Percentiles rank a stretch among this genome's conserved stretches.
phyloP scores from a whole-genome alignment of 2,888 invertebrate genomes.

The Nymphalis urticae region DNA sequence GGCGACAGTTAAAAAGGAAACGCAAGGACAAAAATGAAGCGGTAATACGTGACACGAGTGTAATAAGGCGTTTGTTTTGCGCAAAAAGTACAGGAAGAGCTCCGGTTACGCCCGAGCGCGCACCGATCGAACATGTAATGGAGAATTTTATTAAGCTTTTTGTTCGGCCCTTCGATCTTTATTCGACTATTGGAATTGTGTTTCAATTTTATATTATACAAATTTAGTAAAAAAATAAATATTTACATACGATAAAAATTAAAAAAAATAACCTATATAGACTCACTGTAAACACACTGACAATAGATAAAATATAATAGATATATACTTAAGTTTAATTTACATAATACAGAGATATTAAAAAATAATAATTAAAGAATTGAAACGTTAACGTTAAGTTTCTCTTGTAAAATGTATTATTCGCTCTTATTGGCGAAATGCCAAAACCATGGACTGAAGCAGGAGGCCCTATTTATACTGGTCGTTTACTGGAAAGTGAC shows the following conservation, averaged over 20 bases:
- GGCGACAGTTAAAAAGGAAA: constrained; percentile 11
- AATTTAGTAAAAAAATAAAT: too few species aligned
- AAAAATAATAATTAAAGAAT: constrained; percentile 26
- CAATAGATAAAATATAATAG: too few species aligned
- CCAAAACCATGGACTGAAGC: constrained; percentile 62
- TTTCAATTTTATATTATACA: constrained; percentile 25
- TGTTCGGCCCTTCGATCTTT: constrained; percentile 60
- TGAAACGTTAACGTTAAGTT: constrained; percentile 11
- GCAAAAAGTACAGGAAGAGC: constrained; percentile 64
- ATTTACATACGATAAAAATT: too few species aligned
- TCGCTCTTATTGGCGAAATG: constrained; percentile 57
- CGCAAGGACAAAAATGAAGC: constrained; percentile 30
- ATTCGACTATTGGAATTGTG: constrained; percentile 46
- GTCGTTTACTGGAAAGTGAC: constrained; percentile 31
- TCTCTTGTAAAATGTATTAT: constrained; percentile 26
- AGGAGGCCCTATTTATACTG: constrained; percentile 40
- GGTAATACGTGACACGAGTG: constrained; percentile 34
- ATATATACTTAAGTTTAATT: too few species aligned
- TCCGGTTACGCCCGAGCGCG: constrained; percentile 56
- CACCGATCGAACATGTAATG: constrained; percentile 65
- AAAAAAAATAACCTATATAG: too few species aligned
- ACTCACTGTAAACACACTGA: too few species aligned
- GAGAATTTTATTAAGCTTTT: constrained; percentile 64
- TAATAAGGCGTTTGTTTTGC: constrained; percentile 20
- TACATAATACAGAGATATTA: not conserved